These are phyloP conservation scores for Diarsia dahlii DNA, from an alignment of 2,888 invertebrate species.

Conservation along the genomic window DNA sequence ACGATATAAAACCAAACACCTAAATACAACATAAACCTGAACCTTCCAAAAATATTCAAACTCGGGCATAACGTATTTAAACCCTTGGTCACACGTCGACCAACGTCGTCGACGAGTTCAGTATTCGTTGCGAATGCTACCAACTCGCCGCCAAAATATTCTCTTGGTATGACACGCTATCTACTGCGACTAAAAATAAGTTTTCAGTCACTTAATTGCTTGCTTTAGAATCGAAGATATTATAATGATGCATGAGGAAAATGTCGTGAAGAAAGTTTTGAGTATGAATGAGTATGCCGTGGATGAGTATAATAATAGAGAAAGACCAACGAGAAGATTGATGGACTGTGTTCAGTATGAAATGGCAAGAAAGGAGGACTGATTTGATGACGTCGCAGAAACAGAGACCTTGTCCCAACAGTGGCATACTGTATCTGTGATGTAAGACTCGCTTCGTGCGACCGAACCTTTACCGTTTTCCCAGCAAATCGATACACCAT, in stretches of 20 bases:
- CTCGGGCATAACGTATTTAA: constrained; percentile 9
- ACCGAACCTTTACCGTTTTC: neutral
- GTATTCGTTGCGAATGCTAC: neutral
- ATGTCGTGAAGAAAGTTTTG: no score
- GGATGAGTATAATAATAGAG: no score
- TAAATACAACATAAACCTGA: constrained; percentile 34
- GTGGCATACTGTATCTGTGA: neutral
- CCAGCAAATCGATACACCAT: constrained; percentile 44
- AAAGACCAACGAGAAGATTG: no score
- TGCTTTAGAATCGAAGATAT: neutral
- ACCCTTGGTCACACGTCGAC: no score
- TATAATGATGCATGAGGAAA: no score
- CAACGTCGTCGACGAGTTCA: no score
- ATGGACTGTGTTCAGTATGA: no score
- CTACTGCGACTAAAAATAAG: neutral
- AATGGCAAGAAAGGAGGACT: no score
- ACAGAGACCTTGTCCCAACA: neutral
- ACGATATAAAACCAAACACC: constrained; percentile 26
- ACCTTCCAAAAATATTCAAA: constrained; percentile 12
- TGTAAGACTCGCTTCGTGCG: neutral
- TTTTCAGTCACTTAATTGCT: neutral
- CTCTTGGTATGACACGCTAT: neutral
- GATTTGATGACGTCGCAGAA: no score
- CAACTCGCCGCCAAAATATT: no score
- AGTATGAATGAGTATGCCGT: no score